Evolutionary conservation across 2,888 invertebrate genomes (phyloP).

Genomic region (Aleiodes leptofemur): DNA sequence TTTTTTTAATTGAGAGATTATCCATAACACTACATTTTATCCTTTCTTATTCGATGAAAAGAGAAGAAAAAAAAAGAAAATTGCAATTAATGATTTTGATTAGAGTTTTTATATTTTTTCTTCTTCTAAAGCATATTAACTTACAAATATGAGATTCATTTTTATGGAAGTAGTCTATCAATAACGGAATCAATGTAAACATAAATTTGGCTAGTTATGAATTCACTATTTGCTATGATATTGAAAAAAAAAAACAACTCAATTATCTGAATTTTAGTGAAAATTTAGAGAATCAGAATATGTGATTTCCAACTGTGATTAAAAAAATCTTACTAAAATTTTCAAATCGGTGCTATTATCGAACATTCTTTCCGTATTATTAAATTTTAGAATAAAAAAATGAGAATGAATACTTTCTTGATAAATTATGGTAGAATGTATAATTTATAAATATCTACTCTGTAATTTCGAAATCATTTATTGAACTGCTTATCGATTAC

Average conservation of each 20-base stretch:
- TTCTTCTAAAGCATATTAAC: too few species aligned
- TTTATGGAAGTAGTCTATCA: too few species aligned
- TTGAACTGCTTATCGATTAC: conserved; percentile 11
- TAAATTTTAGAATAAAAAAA: too few species aligned
- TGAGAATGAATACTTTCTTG: too few species aligned
- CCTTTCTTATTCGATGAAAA: too few species aligned
- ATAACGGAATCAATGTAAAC: too few species aligned
- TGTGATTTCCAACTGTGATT: conserved; percentile 32
- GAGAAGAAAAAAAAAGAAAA: too few species aligned
- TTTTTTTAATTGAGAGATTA: conserved; percentile 18
- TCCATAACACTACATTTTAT: not conserved
- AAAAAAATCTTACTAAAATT: conserved; percentile 5
- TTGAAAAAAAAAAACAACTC: not conserved
- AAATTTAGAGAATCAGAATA: not conserved
- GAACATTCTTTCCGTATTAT: too few species aligned
- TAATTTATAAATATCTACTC: conserved; percentile 1
- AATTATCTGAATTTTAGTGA: not conserved
- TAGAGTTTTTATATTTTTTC: too few species aligned
- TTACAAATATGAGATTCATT: too few species aligned
- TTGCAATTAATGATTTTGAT: too few species aligned
- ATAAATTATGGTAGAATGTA: not conserved
- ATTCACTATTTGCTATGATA: not conserved
- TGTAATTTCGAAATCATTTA: conserved; percentile 14
- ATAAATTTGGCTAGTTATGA: not conserved
- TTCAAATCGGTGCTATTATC: conserved; percentile 20